Evolutionary conservation across 2,113 vertebrate species (phyloP).

Genomic region (Notarius lentiginosus): DNA sequence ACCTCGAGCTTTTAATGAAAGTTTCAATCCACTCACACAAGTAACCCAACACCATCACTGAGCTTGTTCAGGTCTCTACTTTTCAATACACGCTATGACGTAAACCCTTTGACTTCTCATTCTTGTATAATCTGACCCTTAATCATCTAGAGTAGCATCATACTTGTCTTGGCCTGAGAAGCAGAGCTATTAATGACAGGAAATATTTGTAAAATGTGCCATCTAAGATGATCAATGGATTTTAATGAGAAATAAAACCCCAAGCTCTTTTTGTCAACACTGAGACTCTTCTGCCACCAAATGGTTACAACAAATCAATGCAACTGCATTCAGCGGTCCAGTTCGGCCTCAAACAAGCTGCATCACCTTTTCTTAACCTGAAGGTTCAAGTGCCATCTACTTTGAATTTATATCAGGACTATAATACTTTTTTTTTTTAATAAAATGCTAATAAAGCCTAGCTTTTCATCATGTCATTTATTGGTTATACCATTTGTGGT

Average conservation of each 20-base stretch:
- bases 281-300: constrained; percentile 26
- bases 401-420: not conserved
- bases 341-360: not conserved
- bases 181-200: constrained; percentile 10
- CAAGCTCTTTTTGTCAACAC: not conserved
- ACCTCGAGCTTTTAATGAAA: not conserved
- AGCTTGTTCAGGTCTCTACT: not conserved
- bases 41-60: not conserved
- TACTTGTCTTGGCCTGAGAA: constrained; percentile 2
- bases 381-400: not conserved
- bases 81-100: not conserved
- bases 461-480: not conserved
- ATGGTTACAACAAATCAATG: not conserved
- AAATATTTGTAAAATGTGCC: not conserved
- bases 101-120: not conserved
- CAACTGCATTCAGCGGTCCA: not conserved
- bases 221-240: constrained; percentile 15
- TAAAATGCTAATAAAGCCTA: not conserved
- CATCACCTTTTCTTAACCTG: not conserved
- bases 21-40: not conserved
- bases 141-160: not conserved
- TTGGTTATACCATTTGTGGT: no score
- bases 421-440: not conserved
- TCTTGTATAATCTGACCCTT: not conserved
- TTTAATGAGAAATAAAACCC: not conserved